Evolutionary conservation across 2,888 invertebrate genomes (phyloP).

Genomic region (Monoplex corrugatus): DNA sequence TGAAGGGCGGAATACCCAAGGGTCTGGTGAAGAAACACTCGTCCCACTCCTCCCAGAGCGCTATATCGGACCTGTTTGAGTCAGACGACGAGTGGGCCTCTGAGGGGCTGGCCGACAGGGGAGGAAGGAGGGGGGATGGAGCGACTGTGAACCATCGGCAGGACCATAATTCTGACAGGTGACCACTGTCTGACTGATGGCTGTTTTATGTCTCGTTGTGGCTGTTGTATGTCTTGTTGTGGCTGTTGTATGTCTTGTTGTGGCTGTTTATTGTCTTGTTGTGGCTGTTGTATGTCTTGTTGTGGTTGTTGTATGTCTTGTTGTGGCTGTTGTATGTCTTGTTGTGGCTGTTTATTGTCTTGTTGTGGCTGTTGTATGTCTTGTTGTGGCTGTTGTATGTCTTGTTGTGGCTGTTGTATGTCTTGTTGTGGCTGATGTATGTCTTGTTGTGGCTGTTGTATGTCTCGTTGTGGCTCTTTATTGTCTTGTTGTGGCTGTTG

Average conservation of each 20-base stretch:
- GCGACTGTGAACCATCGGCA: slow-evolving; percentile 48
- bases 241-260: no score
- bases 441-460: no score
- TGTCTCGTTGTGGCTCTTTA: no score
- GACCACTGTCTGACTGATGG: not conserved
- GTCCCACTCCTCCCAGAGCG: slow-evolving; percentile 27
- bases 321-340: no score
- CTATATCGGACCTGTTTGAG: slow-evolving; percentile 65
- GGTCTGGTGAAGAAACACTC: slow-evolving; percentile 37
- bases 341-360: no score
- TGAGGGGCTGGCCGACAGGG: slow-evolving; percentile 47
- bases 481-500: no score
- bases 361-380: no score
- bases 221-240: not conserved
- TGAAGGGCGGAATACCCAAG: not conserved
- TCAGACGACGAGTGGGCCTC: slow-evolving; percentile 68
- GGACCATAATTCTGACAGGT: slow-evolving; percentile 47
- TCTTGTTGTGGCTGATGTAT: no score
- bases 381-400: no score
- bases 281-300: not conserved
- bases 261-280: not conserved
- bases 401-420: no score
- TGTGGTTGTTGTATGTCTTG: not conserved
- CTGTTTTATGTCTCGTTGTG: not conserved
- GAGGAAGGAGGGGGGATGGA: not conserved